Conservation (phyloP, 2,113 vertebrate species). For the Callocephalon fimbriatum region DNA sequence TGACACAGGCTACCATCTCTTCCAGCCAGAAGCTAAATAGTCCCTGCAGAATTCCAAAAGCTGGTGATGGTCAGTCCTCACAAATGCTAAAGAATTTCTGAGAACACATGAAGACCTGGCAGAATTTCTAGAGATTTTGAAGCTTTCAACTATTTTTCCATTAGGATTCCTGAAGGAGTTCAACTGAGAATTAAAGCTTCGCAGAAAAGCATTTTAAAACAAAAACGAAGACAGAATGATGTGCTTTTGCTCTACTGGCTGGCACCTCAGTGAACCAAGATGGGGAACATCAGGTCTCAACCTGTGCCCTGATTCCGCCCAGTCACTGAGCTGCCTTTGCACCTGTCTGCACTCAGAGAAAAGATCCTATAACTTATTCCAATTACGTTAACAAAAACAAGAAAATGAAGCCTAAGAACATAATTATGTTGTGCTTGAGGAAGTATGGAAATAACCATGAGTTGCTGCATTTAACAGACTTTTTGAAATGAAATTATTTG, state of each 20-base stretch:
- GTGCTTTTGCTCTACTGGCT: neutral
- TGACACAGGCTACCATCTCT: neutral
- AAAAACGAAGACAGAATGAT: neutral
- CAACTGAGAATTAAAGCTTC: neutral
- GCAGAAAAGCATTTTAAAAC: neutral
- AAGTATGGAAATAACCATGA: constrained; percentile 25
- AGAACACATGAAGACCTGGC: neutral
- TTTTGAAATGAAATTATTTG: constrained; percentile 50
- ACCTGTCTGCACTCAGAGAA: neutral
- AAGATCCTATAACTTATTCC: neutral
- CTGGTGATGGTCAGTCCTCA: neutral
- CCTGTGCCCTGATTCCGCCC: neutral
- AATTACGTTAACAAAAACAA: neutral
- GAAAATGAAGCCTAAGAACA: neutral
- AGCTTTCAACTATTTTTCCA: neutral
- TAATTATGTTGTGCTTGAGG: neutral
- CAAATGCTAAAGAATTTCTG: neutral
- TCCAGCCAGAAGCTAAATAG: neutral
- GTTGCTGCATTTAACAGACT: neutral
- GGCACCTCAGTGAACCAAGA: neutral
- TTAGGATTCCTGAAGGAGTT: neutral
- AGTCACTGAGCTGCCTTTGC: neutral
- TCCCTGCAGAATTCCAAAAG: neutral
- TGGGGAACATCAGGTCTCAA: neutral
- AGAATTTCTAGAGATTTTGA: neutral